A percentile compares a stretch with the other conserved stretches of the same genome.
phyloP scores from a whole-genome alignment of 1,140 invertebrate genomes.

The Caenorhabditis briggsae region DNA sequence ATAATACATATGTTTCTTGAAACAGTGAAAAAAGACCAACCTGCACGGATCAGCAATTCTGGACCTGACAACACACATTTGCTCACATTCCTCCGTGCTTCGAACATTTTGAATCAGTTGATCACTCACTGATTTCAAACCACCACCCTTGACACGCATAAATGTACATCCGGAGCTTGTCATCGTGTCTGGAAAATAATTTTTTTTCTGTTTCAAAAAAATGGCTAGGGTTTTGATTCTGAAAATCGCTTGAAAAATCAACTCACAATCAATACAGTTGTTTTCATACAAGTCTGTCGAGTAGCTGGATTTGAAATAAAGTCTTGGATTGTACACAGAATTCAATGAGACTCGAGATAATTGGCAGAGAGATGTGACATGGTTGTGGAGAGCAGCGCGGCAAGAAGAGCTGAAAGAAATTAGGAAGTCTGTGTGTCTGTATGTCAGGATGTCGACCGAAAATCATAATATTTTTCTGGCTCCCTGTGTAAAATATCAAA shows the following conservation, averaged over 20 bases:
- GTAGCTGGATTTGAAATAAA: slow-evolving; percentile 25
- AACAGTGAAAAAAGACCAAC: not conserved
- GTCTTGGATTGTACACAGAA: slow-evolving; percentile 38
- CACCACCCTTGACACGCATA: slow-evolving; percentile 11
- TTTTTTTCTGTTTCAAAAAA: not conserved
- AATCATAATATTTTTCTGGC: too few species aligned
- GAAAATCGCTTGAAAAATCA: not conserved
- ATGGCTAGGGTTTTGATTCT: too few species aligned
- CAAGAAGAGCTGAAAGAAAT: not conserved
- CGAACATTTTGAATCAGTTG: slow-evolving; percentile 16
- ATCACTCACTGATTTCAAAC: slow-evolving; percentile 42
- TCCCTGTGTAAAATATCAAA: too few species aligned
- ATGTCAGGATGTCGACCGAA: too few species aligned
- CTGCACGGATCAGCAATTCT: slow-evolving; percentile 31
- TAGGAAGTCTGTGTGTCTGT: not conserved
- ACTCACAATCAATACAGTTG: slow-evolving; percentile 32
- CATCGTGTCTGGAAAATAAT: slow-evolving; percentile 23
- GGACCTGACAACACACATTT: slow-evolving; percentile 13
- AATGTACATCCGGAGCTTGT: slow-evolving; percentile 26
- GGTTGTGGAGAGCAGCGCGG: slow-evolving; percentile 15
- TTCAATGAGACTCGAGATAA: slow-evolving; percentile 34
- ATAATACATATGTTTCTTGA: too few species aligned
- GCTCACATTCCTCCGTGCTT: slow-evolving; percentile 25
- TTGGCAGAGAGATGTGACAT: slow-evolving; percentile 21
- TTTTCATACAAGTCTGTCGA: slow-evolving; percentile 2